Base-by-base conservation (phyloP, 2,797 vertebrate genomes). In the Acrossocheilus fasciatus region DNA sequence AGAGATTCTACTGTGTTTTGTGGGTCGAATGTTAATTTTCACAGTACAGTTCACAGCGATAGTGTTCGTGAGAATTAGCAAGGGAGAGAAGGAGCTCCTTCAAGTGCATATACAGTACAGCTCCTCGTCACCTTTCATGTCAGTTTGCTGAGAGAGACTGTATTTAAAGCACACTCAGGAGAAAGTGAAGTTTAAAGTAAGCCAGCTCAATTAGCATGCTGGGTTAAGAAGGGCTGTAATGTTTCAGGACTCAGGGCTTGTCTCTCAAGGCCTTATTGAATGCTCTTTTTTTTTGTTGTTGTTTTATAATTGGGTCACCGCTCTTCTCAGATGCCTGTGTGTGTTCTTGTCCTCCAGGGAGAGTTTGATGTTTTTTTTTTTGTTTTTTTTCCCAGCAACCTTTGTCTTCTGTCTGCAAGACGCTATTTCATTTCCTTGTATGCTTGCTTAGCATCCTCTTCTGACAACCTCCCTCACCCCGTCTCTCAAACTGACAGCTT, bases 251-350 rank as follows among this genome's bases (percentile, higher is more conserved):
- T 84, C 45, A 57, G 52, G 83, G 54, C 79, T 80, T 88, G 75
- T 87, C 70, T 87, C 75, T 47, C 50, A 68, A 80, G 69, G 83
- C 83, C 52, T 88, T 75, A 70, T 80, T 82, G 57, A 89, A 82
- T 81, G 59, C 26, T 87, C 20, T 39, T 76, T 80, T 30, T 26
- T 75, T 79, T 86, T 87, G 59, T 75, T 81, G 47, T 73, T 75
- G 86, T 82, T 80, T 89, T 86, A 89, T 89, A 90, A 89, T 88
- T 89, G 88, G 89, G 89, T 90, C 88, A 90, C 83, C 87, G 83
- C 57, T 89, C 74, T 88, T 86, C 84, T 90, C 73, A 91, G 88
- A 89, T 87, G 87, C 86, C 72, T 87, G 83, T 82, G n/a, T 77
- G 82, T 84, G 70, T 77, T 68, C 72, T 69, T 41, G 83, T 74